A percentile compares a stretch with the other conserved stretches of the same genome.
Conservation (phyloP, 2,797 vertebrate species). For the Pangasius larnaudii region DNA sequence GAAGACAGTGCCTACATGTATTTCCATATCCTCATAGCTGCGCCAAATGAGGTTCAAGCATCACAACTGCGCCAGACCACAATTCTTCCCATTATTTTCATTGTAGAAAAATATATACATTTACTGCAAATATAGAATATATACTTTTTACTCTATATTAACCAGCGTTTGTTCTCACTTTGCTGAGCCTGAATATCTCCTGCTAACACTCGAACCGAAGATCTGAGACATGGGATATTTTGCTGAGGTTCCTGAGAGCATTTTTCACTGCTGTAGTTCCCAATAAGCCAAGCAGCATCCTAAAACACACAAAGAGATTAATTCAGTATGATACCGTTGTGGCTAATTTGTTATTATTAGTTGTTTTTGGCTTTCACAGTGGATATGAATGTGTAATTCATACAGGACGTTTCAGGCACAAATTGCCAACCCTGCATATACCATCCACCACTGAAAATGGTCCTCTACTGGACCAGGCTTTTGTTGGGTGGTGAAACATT, state of each 20-base stretch:
- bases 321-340: neutral
- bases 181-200: conserved; percentile 61
- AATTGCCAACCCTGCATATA: neutral
- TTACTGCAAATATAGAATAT: neutral
- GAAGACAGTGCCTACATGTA: neutral
- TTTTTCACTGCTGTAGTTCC: conserved; percentile 32
- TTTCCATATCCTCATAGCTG: neutral
- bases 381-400: neutral
- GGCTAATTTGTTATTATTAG: neutral
- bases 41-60: neutral
- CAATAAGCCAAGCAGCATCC: neutral
- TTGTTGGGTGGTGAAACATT: neutral
- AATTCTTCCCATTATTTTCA: neutral
- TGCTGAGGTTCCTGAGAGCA: conserved; percentile 63
- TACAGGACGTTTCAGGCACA: neutral
- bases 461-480: neutral
- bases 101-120: neutral
- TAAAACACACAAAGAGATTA: neutral
- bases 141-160: neutral
- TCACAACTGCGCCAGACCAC: neutral
- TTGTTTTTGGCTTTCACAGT: neutral
- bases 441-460: neutral
- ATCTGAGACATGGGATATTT: conserved; percentile 65
- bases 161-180: conserved; percentile 65
- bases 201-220: conserved; percentile 70